Evolutionary conservation across 2,797 vertebrate species (phyloP), one percentile per base, ranked within the genome.

Genomic region (Tapirus indicus): DNA sequence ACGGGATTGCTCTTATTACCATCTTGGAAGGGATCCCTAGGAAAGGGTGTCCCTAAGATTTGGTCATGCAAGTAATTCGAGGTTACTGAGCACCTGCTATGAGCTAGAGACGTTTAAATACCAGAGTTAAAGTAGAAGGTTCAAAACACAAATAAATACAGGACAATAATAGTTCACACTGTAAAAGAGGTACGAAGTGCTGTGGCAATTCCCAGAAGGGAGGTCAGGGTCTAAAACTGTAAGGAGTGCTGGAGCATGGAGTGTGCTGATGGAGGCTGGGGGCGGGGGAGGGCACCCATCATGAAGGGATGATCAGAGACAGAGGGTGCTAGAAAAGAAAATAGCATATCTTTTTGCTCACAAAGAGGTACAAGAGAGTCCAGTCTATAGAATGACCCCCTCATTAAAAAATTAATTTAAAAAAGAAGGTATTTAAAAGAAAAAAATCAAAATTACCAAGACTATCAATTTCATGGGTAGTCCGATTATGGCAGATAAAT

Each of bases 221-320:
- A 29, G 16, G 52, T 21, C 16, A 12, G 35, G 3, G 35, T 35
- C 9, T 41, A 38, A 62, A 35, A 74, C 32, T 14, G n/a, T 47
- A 13, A 49, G n/a, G 41, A 0, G 2, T 10, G 1, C 32, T 16
- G 32, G 18, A 6, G 1, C 16, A 0, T 12, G 9, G 35, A 12
- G 8, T 7, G 18, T 68, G 35, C n/a, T 77, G 5, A 12, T 0
- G 7, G 62, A n/a, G 29, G 11, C 35, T 47, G 49, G 49, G 2
- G 3, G 0, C 6, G 4, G 38, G 38, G 6, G 32, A 17, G 2
- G 64, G 20, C n/a, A 11, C 1, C 25, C 5, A 13, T 29, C 17
- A 6, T 6, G n/a, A 44, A 58, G 8, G 32, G 29, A 58, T 3
- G 25, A 38, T 41, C 10, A 35, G 38, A 71, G 60, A 23, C 14